phyloP scores from a whole-genome alignment of 2,797 vertebrate genomes.

The Pangasius macronema region DNA sequence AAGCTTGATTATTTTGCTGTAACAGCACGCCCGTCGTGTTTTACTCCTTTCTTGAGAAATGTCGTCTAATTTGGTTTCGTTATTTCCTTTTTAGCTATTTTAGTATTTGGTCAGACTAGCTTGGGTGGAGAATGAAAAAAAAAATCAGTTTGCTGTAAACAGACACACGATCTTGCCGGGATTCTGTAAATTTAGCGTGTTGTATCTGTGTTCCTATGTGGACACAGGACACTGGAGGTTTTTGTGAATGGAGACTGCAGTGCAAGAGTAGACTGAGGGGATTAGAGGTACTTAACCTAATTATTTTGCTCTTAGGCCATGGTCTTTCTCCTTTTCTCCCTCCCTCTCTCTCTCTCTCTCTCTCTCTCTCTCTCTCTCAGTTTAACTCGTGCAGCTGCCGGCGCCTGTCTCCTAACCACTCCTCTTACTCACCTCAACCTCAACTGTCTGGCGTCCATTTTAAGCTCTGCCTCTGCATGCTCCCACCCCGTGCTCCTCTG shows the following conservation, averaged over 20 bases:
- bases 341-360: constrained; percentile 25
- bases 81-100: not conserved
- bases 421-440: constrained; percentile 49
- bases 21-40: not conserved
- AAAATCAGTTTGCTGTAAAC: not conserved
- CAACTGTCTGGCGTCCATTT: constrained; percentile 50
- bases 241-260: constrained; percentile 66
- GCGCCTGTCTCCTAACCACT: constrained; percentile 57
- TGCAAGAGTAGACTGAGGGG: constrained; percentile 71
- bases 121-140: not conserved
- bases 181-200: constrained; percentile 23
- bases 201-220: constrained; percentile 29
- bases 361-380: constrained; percentile 45
- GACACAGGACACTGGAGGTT: constrained; percentile 51
- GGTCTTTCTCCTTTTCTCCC: constrained; percentile 63
- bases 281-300: constrained; percentile 81
- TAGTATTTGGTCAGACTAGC: not conserved
- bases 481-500: constrained; percentile 10
- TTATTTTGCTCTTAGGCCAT: constrained; percentile 70
- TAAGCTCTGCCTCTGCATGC: constrained; percentile 33
- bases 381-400: constrained; percentile 57
- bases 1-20: not conserved
- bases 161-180: constrained; percentile 7
- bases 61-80: not conserved
- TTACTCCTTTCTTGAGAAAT: not conserved